Evolutionary conservation across 2,888 invertebrate genomes (phyloP), one percentile per base, ranked within the genome.

Genomic region (Harpalus rubripes): DNA sequence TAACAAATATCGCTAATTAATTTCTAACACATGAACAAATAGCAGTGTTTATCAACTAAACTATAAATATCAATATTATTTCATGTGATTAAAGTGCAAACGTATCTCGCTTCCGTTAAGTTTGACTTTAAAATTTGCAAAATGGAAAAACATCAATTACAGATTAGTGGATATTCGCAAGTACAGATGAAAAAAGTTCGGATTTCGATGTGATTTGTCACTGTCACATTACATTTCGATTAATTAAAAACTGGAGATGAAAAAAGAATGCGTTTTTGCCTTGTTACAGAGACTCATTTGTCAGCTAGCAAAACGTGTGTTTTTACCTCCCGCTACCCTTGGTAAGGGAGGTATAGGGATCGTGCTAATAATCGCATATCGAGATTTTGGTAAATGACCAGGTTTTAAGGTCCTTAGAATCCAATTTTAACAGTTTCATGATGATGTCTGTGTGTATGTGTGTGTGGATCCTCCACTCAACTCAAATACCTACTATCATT

Each of bases 151-250:
- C 32, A 68, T 68, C 68, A 68, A 68, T 68, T 68, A 68, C n/a
- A n/a, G 32, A 74, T 74, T 44, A 74, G 44, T 44, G 72, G 26
- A 44, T 41, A 72, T 72, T 72, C 44, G 41, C 41, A 44, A 44
- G 72, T 74, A 68, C 26, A 15, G n/a, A 44, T 15, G 41, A 6
- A 41, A 41, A 44, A 74, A 52, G 15, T 7, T 16, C 18, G 16
- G 72, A 68, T 68, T 12, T 32, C 68, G 32, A 68, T 26, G 72
- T 26, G 56, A 78, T 78, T 78, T 78, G 16, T 78, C 78, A 78
- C 78, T 78, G 78, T 78, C 78, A 58, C 22, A 78, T 78, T 78
- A 78, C 58, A 78, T 58, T 78, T 56, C 78, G 59, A 78, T 78
- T 78, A 78, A 78, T 78, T 78, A 78, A 58, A 52, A 58, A 78